These are phyloP conservation scores for Drosophila stalkeri DNA, from an alignment of 2,888 invertebrate genomes.

Conservation along the genomic window DNA sequence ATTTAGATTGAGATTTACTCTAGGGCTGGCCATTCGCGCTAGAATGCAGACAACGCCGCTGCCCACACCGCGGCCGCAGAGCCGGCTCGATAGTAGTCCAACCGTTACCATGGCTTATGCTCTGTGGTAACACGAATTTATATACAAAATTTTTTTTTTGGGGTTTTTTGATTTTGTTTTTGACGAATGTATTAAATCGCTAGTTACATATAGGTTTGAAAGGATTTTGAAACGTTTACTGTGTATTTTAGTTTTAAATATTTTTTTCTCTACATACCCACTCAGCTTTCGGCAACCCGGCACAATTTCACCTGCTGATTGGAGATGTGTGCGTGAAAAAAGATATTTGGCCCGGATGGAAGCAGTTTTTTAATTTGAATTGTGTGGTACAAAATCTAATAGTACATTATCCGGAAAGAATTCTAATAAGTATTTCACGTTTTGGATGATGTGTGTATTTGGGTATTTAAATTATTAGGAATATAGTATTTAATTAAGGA, in stretches of 20 bases:
- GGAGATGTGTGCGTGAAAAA: slow-evolving; percentile 40
- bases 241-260: slow-evolving; percentile 10
- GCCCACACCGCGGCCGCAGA: slow-evolving; percentile 13
- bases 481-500: neutral
- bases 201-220: slow-evolving; percentile 16
- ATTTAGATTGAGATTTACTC: slow-evolving; percentile 19
- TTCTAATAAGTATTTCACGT: neutral
- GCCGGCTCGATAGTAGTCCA: slow-evolving; percentile 43
- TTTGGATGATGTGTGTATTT: neutral
- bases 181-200: slow-evolving; percentile 32
- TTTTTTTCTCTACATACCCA: slow-evolving; percentile 33
- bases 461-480: neutral
- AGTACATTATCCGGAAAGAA: neutral
- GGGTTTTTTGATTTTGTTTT: slow-evolving; percentile 14
- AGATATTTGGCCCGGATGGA: neutral
- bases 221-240: slow-evolving; percentile 15
- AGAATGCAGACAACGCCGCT: slow-evolving; percentile 34
- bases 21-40: slow-evolving; percentile 15
- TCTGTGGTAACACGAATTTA: slow-evolving; percentile 29
- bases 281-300: slow-evolving; percentile 49
- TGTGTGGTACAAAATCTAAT: neutral
- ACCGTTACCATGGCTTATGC: slow-evolving; percentile 48
- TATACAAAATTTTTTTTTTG: slow-evolving; percentile 11
- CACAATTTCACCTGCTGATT: slow-evolving; percentile 58
- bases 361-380: neutral